Conservation (phyloP, 2,113 vertebrate genomes). For the Parus major region DNA sequence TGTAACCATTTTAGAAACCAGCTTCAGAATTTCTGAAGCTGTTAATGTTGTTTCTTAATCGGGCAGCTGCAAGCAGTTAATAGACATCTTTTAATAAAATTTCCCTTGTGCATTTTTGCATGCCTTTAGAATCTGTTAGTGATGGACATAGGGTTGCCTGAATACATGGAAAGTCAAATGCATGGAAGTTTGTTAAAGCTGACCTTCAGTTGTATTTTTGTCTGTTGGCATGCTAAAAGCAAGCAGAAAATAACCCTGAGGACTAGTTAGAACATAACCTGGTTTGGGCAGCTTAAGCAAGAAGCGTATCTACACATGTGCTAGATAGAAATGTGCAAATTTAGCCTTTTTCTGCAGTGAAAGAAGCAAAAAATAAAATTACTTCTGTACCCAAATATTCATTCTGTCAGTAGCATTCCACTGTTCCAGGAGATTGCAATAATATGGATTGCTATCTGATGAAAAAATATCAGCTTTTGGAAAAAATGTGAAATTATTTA, state of each 20-base stretch:
- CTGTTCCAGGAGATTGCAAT: slow-evolving; percentile 33
- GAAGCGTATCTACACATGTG: slow-evolving; percentile 32
- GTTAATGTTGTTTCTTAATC: not conserved
- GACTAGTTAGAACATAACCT: slow-evolving; percentile 26
- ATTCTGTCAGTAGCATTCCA: slow-evolving; percentile 44
- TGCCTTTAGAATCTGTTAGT: not conserved
- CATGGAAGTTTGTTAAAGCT: slow-evolving; percentile 3
- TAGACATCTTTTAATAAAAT: slow-evolving; percentile 15
- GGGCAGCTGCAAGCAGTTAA: slow-evolving; percentile 14
- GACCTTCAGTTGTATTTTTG: not conserved
- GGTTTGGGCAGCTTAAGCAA: slow-evolving; percentile 1
- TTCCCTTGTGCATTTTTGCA: not conserved
- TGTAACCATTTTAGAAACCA: not conserved
- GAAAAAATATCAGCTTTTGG: slow-evolving; percentile 69
- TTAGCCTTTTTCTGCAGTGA: slow-evolving; percentile 29
- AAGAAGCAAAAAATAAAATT: slow-evolving; percentile 9
- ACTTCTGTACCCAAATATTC: slow-evolving; percentile 29
- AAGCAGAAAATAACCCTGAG: slow-evolving; percentile 24
- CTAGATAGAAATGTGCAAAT: slow-evolving; percentile 40
- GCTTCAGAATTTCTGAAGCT: not conserved
- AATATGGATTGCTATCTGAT: slow-evolving; percentile 55
- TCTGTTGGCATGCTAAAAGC: slow-evolving; percentile 5
- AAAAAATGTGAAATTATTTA: slow-evolving; percentile 70
- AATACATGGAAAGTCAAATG: not conserved
- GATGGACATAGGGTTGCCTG: not conserved